Evolutionary conservation across 2,113 vertebrate species (phyloP), one percentile per base, ranked within the genome.

Genomic region (Ochotona princeps): DNA sequence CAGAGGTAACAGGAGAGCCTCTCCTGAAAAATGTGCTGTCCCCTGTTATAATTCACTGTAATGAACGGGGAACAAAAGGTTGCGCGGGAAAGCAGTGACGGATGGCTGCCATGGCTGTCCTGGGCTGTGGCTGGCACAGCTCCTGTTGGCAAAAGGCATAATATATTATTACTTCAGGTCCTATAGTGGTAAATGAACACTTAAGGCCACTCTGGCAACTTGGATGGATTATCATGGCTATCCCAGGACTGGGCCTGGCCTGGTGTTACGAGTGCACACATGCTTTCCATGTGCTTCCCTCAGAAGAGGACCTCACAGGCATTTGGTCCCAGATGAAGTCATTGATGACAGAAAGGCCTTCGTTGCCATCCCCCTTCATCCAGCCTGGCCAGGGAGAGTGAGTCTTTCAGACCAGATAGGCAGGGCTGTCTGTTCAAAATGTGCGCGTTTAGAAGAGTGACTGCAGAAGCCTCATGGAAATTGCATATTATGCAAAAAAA

Each of bases 161-260:
- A 94, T 96, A 49, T 93, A 91, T 97, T 97, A 96, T 95, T 96
- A 96, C 95, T 95, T 18, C 94, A 88, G 98, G 98, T 98, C 97
- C 79, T 69, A 28, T 35, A 87, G 97, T 97, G 96, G 98, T 98
- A 98, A 98, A 98, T 98, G 98, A 98, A 96, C 97, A 88, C 95
- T 98, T 98, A 96, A 35, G 75, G 96, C 96, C 66, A 35, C 96
- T 18, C 30, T 97, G 97, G 97, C 97, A 97, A 95, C 96, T 44
- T 83, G 95, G 97, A 98, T 98, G 97, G 98, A 98, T 98, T 96
- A 17, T 94, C 32, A 44, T 90, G 86, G 95, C 97, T 92, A 91
- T 95, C 95, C 96, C 90, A 69, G 82, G 95, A 97, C 93, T 90
- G 88, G 38, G 66, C 63, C 83, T 94, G 94, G 89, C 95, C 97